Conservation (phyloP, 2,113 vertebrate genomes). For the Turdus rufiventris region DNA sequence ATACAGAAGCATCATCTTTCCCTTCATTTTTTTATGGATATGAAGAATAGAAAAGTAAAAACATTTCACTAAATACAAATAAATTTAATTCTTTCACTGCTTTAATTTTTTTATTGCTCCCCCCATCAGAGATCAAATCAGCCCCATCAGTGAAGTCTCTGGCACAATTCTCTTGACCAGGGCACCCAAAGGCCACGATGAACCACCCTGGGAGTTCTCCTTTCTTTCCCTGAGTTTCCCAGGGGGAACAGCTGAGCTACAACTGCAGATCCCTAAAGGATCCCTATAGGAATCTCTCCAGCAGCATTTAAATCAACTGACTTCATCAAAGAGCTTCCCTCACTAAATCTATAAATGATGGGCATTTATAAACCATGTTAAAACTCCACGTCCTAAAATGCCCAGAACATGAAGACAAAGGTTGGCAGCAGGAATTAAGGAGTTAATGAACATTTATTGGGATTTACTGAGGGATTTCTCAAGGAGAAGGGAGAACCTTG, state of each 20-base stretch:
- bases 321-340: not conserved
- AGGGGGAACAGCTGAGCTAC: not conserved
- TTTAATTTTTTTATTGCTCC: not conserved
- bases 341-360: not conserved
- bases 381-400: fast-evolving
- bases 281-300: not conserved
- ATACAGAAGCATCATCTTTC: not conserved
- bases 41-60: not conserved
- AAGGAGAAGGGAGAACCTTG: not conserved
- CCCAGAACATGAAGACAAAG: not conserved
- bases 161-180: not conserved
- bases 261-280: not conserved
- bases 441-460: not conserved
- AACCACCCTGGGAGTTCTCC: not conserved
- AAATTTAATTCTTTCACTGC: not conserved
- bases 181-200: not conserved
- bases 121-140: not conserved
- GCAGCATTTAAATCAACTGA: not conserved
- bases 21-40: not conserved
- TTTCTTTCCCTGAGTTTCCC: not conserved
- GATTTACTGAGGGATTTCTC: not conserved
- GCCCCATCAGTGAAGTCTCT: not conserved
- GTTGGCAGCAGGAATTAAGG: not conserved
- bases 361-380: fast-evolving
- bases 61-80: not conserved